These are phyloP conservation scores for Drosophila kanekoi DNA, from an alignment of 2,888 invertebrate species.

Conservation along the genomic window DNA sequence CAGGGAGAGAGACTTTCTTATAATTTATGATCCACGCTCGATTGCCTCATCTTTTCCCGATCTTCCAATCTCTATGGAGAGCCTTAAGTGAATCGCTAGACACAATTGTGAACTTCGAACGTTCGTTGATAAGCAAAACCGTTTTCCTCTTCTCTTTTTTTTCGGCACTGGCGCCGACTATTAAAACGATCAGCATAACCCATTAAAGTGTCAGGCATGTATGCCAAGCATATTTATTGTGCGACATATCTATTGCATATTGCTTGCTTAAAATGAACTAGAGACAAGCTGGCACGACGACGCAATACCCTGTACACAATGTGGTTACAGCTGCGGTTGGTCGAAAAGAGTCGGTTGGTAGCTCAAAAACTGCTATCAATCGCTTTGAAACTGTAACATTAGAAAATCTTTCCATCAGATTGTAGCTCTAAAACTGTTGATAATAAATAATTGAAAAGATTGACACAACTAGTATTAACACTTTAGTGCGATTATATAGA, in stretches of 20 bases:
- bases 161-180: slow-evolving; percentile 27
- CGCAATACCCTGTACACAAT: too few relatives aligned
- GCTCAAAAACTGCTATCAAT: too few relatives aligned
- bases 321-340: too few relatives aligned
- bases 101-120: slow-evolving; percentile 57
- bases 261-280: slow-evolving; percentile 12
- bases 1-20: slow-evolving; percentile 1
- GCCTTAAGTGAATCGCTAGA: slow-evolving; percentile 56
- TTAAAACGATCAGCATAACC: slow-evolving; percentile 8
- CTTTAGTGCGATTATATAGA: too few relatives aligned
- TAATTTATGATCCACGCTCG: slow-evolving; percentile 39
- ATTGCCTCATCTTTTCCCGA: slow-evolving; percentile 18
- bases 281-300: not conserved
- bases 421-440: too few relatives aligned
- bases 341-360: too few relatives aligned
- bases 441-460: too few relatives aligned
- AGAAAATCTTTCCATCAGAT: too few relatives aligned
- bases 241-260: slow-evolving; percentile 17
- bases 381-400: too few relatives aligned
- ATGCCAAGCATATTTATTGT: not conserved
- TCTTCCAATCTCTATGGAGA: slow-evolving; percentile 29
- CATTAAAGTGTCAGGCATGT: slow-evolving; percentile 43
- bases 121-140: slow-evolving; percentile 40
- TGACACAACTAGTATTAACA: too few relatives aligned
- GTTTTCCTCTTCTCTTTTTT: slow-evolving; percentile 6